Evolutionary conservation across 2,113 vertebrate genomes (phyloP).

Genomic region (Mobula birostris): DNA sequence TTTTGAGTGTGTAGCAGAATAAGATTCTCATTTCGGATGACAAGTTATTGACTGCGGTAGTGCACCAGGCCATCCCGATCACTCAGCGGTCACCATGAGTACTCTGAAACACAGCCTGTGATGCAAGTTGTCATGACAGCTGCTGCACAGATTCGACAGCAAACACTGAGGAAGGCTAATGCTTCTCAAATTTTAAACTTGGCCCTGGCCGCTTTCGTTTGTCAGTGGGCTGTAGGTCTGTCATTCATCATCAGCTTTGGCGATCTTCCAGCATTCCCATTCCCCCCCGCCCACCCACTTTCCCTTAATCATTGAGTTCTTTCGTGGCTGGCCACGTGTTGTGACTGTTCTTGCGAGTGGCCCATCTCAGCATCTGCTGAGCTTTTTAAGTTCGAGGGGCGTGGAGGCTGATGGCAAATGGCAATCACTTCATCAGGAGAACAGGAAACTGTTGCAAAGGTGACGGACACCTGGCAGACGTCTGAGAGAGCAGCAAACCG

Average conservation of each 20-base stretch:
- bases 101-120: neutral
- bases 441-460: neutral
- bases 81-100: neutral
- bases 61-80: neutral
- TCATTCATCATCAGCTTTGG: neutral
- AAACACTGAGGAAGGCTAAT: neutral
- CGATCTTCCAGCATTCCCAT: neutral
- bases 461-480: neutral
- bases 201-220: neutral
- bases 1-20: neutral
- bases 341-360: neutral
- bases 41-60: neutral
- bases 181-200: neutral
- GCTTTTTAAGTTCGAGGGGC: neutral
- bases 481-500: neutral
- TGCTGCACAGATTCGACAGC: neutral
- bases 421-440: neutral
- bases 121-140: neutral
- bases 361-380: slow-evolving; percentile 15
- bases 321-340: neutral
- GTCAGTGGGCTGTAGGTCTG: neutral
- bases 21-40: neutral
- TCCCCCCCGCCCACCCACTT: neutral
- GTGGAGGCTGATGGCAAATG: neutral
- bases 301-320: neutral